These are phyloP conservation scores for Triplophysa bombifrons DNA, from an alignment of 2,797 vertebrate genomes.

Conservation along the genomic window DNA sequence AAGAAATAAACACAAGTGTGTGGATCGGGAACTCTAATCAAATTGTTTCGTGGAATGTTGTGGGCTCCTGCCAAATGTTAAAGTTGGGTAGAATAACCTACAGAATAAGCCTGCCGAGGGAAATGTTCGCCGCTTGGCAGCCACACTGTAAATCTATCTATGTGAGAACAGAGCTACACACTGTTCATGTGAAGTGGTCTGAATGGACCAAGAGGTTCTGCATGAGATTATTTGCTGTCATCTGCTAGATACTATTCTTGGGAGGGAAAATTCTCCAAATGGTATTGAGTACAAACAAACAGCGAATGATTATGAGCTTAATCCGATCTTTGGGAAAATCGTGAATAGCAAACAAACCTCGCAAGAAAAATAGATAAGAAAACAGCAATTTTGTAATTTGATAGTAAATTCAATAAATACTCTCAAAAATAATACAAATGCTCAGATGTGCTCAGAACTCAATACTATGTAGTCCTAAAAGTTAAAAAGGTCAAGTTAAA, in stretches of 20 bases:
- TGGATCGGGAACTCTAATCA: conserved; percentile 35
- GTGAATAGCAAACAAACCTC: conserved; percentile 38
- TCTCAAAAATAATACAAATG: not conserved
- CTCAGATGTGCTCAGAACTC: not conserved
- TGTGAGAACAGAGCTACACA: conserved; percentile 67
- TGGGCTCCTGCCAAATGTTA: conserved; percentile 35
- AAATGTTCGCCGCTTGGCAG: conserved; percentile 48
- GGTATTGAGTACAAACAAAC: conserved; percentile 52
- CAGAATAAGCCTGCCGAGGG: conserved; percentile 38
- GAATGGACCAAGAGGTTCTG: conserved; percentile 57
- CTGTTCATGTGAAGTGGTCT: conserved; percentile 51
- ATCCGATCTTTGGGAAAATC: conserved; percentile 47
- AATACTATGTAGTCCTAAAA: too few species aligned
- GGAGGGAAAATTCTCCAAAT: conserved; percentile 50
- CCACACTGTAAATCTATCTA: conserved; percentile 66
- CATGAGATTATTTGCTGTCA: conserved; percentile 59
- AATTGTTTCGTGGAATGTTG: conserved; percentile 41
- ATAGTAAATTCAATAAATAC: conserved; percentile 9
- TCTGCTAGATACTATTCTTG: conserved; percentile 53
- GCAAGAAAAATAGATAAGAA: conserved; percentile 32
- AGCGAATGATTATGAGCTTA: conserved; percentile 12
- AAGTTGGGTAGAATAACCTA: conserved; percentile 47
- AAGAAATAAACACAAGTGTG: conserved; percentile 23
- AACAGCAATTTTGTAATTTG: conserved; percentile 19
- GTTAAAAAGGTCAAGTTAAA: too few species aligned